Conservation (phyloP, 37 sponge, comb jelly and placozoan genomes). For the Chondrilla cf. caribensis region DNA sequence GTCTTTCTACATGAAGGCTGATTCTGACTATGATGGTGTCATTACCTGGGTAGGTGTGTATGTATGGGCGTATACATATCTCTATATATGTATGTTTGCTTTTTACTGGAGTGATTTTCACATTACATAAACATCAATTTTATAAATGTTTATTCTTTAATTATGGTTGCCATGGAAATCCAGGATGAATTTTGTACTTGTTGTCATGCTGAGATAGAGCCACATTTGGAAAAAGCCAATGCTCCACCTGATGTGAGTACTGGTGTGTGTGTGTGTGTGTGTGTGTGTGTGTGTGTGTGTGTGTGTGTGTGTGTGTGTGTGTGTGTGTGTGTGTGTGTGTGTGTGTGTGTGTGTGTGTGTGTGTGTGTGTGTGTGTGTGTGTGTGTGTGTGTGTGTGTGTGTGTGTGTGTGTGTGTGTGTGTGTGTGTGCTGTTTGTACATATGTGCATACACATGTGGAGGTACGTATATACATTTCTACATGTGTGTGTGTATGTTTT, state of each 20-base stretch:
- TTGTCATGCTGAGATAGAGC: conserved; percentile 71
- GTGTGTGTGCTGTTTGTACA: no score
- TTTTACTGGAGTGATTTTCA: no score
- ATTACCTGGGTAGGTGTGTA: conserved; percentile 72
- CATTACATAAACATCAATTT: no score
- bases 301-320: conserved; percentile 32
- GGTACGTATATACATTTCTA: no score
- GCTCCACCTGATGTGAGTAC: background rate
- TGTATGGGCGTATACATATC: conserved; percentile 17
- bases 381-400: conserved; percentile 8
- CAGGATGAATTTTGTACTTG: conserved; percentile 90
- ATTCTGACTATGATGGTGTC: conserved; percentile 71
- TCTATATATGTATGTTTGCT: background rate
- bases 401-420: background rate
- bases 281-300: conserved; percentile 20
- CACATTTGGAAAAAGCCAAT: background rate
- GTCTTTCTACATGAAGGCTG: conserved; percentile 83
- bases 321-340: conserved; percentile 21
- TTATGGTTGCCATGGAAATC: background rate
- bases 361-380: conserved; percentile 22
- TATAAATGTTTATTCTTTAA: background rate
- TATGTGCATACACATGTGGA: no score
- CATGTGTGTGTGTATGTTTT: no score
- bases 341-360: conserved; percentile 32
- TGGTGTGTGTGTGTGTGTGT: conserved; percentile 25